A percentile compares a stretch with the other conserved stretches of the same genome.
Conservation (phyloP, 1,140 invertebrate species). For the Triops cancriformis region DNA sequence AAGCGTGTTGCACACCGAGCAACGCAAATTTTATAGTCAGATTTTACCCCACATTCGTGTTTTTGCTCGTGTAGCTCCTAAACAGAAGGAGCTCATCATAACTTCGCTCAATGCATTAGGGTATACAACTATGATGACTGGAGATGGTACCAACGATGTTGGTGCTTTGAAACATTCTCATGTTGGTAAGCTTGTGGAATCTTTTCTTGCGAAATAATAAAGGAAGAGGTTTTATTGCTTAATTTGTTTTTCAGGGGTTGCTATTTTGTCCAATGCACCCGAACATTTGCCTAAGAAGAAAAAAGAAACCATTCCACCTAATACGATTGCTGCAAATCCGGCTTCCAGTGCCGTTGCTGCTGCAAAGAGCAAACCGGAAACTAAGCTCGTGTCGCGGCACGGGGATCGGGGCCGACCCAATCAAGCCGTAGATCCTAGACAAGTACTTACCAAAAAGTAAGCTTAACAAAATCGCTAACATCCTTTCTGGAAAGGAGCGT, state of each 20-base stretch:
- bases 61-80: conserved; percentile 89
- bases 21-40: conserved; percentile 54
- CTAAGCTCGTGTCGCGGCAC: conserved; percentile 6
- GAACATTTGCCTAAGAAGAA: conserved; percentile 18
- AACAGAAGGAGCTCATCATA: conserved; percentile 94
- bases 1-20: conserved; percentile 55
- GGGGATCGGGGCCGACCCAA: not conserved
- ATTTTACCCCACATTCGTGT: conserved; percentile 79
- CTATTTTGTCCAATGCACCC: conserved; percentile 28
- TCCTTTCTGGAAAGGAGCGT: conserved; percentile 16
- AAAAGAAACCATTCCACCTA: not conserved
- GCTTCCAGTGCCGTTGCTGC: not conserved
- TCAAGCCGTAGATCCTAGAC: conserved; percentile 15
- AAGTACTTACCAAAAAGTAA: conserved; percentile 17
- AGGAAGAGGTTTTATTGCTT: not conserved
- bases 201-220: conserved; percentile 17
- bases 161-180: conserved; percentile 99
- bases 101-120: conserved; percentile 79
- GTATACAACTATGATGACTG: conserved; percentile 93
- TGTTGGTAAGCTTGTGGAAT: conserved; percentile 59
- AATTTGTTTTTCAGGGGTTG: conserved; percentile 26
- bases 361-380: conserved; percentile 21
- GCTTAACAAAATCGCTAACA: conserved; percentile 24
- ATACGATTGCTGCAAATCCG: not conserved
- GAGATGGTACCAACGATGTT: conserved; percentile 99